Conservation (phyloP, 2,797 vertebrate genomes). For the Florisuga fusca region DNA sequence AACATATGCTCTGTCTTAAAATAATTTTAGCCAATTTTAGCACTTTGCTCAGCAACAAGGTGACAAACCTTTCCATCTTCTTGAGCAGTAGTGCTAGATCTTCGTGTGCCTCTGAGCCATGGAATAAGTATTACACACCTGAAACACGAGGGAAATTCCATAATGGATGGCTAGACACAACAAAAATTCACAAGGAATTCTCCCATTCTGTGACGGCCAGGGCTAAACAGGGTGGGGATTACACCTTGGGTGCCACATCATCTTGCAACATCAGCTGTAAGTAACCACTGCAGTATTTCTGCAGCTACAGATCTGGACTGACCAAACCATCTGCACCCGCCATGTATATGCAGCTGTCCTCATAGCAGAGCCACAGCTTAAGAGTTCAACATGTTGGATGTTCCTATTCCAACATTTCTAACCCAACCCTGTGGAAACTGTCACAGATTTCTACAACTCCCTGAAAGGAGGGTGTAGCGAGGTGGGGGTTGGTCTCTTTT, state of each 20-base stretch:
- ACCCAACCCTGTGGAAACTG: background rate
- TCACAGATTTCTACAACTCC: no score
- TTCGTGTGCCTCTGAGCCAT: background rate
- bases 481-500: no score
- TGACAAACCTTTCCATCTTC: background rate
- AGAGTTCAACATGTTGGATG: background rate
- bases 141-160: background rate
- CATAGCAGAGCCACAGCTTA: background rate
- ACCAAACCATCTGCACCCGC: background rate
- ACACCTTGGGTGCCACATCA: background rate
- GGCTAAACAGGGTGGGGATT: background rate
- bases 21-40: background rate
- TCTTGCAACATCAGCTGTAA: background rate
- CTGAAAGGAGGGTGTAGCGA: no score
- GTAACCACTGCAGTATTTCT: background rate
- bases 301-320: background rate
- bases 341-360: background rate
- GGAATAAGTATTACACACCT: background rate
- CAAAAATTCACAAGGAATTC: background rate
- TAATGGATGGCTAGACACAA: background rate
- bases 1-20: background rate
- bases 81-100: background rate
- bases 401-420: background rate
- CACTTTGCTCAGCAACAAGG: background rate
- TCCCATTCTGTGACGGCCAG: background rate